A percentile compares a stretch with the other conserved stretches of the same genome.
These are phyloP conservation scores for Cryptocephalus primarius DNA, from an alignment of 2,888 invertebrate genomes.

Conservation along the genomic window DNA sequence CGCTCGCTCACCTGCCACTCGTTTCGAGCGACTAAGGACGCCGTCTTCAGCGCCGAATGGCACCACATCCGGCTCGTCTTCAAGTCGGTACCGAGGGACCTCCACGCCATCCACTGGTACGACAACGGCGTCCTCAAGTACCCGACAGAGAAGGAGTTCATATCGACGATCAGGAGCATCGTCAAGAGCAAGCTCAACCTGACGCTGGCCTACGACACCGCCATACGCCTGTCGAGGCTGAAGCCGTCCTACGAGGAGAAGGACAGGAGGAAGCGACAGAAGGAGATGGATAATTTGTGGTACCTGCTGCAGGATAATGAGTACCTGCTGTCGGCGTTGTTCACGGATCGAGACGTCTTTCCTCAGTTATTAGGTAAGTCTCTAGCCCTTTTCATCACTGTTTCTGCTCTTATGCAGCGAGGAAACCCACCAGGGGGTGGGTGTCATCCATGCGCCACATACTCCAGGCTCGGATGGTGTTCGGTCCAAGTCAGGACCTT, in stretches of 20 bases:
- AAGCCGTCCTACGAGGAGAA: constrained; percentile 37
- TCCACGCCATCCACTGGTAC: constrained; percentile 38
- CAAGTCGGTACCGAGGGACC: constrained; percentile 39
- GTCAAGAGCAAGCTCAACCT: constrained; percentile 45
- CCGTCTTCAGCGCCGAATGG: constrained; percentile 49
- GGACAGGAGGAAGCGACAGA: constrained; percentile 31
- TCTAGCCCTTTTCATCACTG: too few relatives aligned
- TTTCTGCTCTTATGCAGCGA: too few relatives aligned
- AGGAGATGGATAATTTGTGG: constrained; percentile 53
- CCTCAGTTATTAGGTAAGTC: constrained; percentile 53
- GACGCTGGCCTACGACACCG: constrained; percentile 39
- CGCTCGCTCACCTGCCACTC: constrained; percentile 49
- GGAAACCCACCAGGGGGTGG: too few relatives aligned
- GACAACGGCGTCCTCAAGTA: constrained; percentile 38
- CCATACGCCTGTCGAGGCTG: constrained; percentile 39
- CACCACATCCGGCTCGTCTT: constrained; percentile 47
- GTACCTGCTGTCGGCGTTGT: constrained; percentile 49
- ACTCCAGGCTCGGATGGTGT: too few relatives aligned
- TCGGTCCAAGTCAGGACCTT: too few relatives aligned
- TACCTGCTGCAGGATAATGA: constrained; percentile 54
- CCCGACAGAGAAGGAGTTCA: constrained; percentile 44
- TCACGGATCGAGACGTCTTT: constrained; percentile 49
- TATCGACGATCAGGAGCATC: constrained; percentile 40
- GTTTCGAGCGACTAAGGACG: constrained; percentile 49
- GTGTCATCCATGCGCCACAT: too few relatives aligned